A percentile compares a stretch with the other conserved stretches of the same genome.
Conservation (phyloP, 2,113 vertebrate genomes). For the Sylvilagus bachmani region DNA sequence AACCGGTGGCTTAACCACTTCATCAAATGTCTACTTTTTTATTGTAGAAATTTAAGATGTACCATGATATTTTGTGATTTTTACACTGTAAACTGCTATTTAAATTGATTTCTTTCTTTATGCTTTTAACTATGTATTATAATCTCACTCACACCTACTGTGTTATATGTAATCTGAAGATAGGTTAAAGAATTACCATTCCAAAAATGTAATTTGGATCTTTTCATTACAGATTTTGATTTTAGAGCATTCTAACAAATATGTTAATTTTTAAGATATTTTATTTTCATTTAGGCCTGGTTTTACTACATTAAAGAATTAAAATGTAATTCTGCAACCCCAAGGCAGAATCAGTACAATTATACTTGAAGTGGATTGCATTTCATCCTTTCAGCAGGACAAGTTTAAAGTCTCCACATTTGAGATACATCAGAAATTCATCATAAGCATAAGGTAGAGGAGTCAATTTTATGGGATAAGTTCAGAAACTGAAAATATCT, state of each 20-base stretch:
- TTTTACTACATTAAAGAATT: background rate
- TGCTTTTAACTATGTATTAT: background rate
- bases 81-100: background rate
- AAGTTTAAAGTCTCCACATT: background rate
- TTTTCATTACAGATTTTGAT: slow-evolving; percentile 17
- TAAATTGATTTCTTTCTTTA: background rate
- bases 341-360: background rate
- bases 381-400: background rate
- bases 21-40: too few relatives aligned
- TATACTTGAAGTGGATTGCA: background rate
- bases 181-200: background rate
- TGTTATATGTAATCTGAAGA: background rate
- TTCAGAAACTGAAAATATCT: background rate
- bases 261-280: background rate
- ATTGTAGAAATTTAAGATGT: background rate
- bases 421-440: background rate
- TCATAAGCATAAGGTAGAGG: background rate
- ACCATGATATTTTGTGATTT: background rate
- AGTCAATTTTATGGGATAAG: background rate
- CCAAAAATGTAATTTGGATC: background rate
- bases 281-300: background rate
- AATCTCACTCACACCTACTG: background rate
- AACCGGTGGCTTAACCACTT: too few relatives aligned
- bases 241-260: background rate
- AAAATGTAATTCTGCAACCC: background rate